Base-by-base conservation (phyloP, 2,888 invertebrate genomes). In the Lasioglossum oenotherae region DNA sequence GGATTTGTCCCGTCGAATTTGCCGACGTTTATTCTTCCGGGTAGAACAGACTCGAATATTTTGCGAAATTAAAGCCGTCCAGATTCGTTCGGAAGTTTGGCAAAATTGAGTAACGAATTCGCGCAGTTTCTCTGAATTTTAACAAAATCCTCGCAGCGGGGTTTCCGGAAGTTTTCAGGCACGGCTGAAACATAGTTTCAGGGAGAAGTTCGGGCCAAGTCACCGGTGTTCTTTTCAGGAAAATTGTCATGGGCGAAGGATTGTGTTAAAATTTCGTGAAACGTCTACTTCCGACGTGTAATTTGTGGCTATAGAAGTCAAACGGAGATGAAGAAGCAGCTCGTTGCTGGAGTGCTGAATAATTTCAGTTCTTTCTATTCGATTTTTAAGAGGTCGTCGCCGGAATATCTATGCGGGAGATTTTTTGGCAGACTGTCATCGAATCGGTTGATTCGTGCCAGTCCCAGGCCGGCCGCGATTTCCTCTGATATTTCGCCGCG, bases 401-500 rank as follows among this genome's bases (percentile, higher is more conserved):
- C 4, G 4, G 10, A 57, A 35, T 31, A 31, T 8, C 6, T 6
- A 0, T 5, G 2, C 27, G 6, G 6, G 2, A 8, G 31, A 64
- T 31, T 19, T 64, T 64, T 35, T 35, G 64, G 64, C 64, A 64
- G 19, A 35, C 16, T 64, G 64, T 64, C 31, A 16, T 35, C 31
- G 64, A 64, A 31, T 27, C 2, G 16, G 5, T 16, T 64, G 64
- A 31, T 64, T 31, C 64, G 31, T 16, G 67, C 67, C 67, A 67
- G 35, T 31, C 35, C 35, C 10, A 23, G 35, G 10, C 35, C 23
- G 10, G 69, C 35, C 38, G 23, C 27, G 44, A 75, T 78, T 75
- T 75, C 75, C 72, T 6, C 4, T 27, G 84, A 78, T 74, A 75
- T 44, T 60, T 72, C 46, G 19, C 6, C n/a, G 35, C 14, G 78